Evolutionary conservation across 1,140 invertebrate genomes (phyloP).

Genomic region (Olivierus martensii): DNA sequence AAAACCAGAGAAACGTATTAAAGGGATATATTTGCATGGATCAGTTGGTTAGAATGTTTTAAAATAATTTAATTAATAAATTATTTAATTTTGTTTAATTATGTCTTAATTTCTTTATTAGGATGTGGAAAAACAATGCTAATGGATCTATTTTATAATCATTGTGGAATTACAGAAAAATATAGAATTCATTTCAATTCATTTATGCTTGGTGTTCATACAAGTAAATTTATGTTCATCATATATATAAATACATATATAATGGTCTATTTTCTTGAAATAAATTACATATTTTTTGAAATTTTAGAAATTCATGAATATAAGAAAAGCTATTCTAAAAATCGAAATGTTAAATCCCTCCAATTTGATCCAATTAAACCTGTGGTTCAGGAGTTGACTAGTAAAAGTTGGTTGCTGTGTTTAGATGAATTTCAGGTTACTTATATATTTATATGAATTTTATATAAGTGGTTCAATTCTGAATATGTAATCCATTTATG

Average conservation of each 20-base stretch:
- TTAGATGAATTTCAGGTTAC: slow-evolving; percentile 98
- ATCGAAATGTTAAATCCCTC: slow-evolving; percentile 37
- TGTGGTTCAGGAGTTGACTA: slow-evolving; percentile 72
- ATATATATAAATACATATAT: background rate
- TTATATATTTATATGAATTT: slow-evolving; percentile 1
- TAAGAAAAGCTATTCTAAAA: slow-evolving; percentile 19
- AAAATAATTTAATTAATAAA: no score
- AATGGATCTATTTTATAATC: slow-evolving; percentile 94
- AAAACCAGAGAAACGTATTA: slow-evolving; percentile 11
- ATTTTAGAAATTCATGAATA: slow-evolving; percentile 34
- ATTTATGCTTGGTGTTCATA: slow-evolving; percentile 95
- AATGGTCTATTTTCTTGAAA: background rate
- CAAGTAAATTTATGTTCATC: slow-evolving; percentile 25
- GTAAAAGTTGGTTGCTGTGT: slow-evolving; percentile 82
- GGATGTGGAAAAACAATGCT: slow-evolving; percentile 96
- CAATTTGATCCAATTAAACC: slow-evolving; percentile 89
- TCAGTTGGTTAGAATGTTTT: slow-evolving; percentile 33
- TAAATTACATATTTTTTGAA: background rate
- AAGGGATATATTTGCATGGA: slow-evolving; percentile 40
- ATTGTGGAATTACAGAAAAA: slow-evolving; percentile 48
- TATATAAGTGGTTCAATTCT: background rate
- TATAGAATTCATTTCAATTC: slow-evolving; percentile 87
- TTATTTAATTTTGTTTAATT: background rate
- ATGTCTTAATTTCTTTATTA: slow-evolving; percentile 32
- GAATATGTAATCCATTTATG: slow-evolving; percentile 3